phyloP scores from a whole-genome alignment of 2,888 invertebrate species.

The Apocheima hispidaria region DNA sequence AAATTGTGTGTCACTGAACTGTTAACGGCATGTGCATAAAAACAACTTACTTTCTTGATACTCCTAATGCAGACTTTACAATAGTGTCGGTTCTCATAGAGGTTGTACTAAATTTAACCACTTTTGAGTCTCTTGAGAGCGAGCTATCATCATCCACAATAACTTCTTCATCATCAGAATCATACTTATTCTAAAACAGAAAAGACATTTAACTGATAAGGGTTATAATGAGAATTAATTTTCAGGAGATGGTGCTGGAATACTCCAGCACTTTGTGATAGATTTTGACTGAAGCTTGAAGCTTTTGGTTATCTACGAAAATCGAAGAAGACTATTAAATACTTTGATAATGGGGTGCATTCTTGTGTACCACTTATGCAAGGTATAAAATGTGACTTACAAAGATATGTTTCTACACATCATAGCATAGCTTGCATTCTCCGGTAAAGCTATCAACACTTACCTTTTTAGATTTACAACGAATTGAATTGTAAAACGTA shows the following conservation, averaged over 20 bases:
- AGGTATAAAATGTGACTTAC: background rate
- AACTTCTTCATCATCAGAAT: constrained; percentile 83
- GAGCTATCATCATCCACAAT: constrained; percentile 77
- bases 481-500: constrained; percentile 48
- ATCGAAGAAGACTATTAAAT: too few relatives aligned
- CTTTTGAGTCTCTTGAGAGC: constrained; percentile 87
- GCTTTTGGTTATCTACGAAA: too few relatives aligned
- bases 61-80: constrained; percentile 88
- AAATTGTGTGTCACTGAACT: too few relatives aligned
- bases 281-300: too few relatives aligned
- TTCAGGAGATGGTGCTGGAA: too few relatives aligned
- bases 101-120: constrained; percentile 87
- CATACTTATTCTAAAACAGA: constrained; percentile 72
- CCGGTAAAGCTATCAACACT: background rate
- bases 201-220: background rate
- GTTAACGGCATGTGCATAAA: background rate
- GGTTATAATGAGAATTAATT: too few relatives aligned
- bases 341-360: background rate
- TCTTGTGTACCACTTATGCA: background rate
- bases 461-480: constrained; percentile 76
- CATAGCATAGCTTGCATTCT: background rate
- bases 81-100: constrained; percentile 90
- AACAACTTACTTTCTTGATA: constrained; percentile 89
- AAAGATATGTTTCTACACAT: background rate
- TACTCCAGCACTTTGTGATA: too few relatives aligned